Percentiles rank a stretch among this genome's conserved stretches.
Evolutionary conservation across 2,888 invertebrate species (phyloP).

Genomic region (Drosophila paranaensis): DNA sequence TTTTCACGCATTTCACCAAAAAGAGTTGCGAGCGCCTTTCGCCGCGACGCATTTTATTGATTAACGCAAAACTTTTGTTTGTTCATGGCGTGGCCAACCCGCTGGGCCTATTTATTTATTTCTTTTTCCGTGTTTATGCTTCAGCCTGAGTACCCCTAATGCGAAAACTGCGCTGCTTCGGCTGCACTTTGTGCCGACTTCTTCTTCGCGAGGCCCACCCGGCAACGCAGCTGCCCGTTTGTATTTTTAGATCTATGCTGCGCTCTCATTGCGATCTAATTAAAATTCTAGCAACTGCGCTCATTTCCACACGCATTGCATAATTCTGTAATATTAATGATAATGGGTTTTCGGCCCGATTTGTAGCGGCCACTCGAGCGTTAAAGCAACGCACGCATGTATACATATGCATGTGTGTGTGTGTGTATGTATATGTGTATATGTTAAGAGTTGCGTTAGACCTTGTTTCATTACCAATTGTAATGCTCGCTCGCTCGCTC

Average conservation of each 20-base stretch:
- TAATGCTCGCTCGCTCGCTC: constrained; percentile 2
- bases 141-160: constrained; percentile 15
- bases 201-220: constrained; percentile 23
- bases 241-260: constrained; percentile 64
- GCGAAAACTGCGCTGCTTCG: constrained; percentile 11
- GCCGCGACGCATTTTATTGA: constrained; percentile 51
- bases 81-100: constrained; percentile 38
- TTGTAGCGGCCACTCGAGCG: constrained; percentile 55
- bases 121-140: constrained; percentile 9
- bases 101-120: background rate
- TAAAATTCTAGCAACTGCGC: constrained; percentile 67
- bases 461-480: constrained; percentile 46
- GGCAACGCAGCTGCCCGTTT: constrained; percentile 33
- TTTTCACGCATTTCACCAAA: constrained; percentile 52
- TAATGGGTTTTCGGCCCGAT: constrained; percentile 38
- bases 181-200: constrained; percentile 19
- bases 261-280: constrained; percentile 72
- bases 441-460: constrained; percentile 31
- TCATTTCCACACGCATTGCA: constrained; percentile 74
- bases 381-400: constrained; percentile 36
- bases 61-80: constrained; percentile 43
- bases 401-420: background rate
- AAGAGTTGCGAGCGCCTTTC: constrained; percentile 9
- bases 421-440: background rate
- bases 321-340: constrained; percentile 59